A percentile compares a stretch with the other conserved stretches of the same genome.
Conservation (phyloP, 2,888 invertebrate species). For the Netelia fuscicornis region DNA sequence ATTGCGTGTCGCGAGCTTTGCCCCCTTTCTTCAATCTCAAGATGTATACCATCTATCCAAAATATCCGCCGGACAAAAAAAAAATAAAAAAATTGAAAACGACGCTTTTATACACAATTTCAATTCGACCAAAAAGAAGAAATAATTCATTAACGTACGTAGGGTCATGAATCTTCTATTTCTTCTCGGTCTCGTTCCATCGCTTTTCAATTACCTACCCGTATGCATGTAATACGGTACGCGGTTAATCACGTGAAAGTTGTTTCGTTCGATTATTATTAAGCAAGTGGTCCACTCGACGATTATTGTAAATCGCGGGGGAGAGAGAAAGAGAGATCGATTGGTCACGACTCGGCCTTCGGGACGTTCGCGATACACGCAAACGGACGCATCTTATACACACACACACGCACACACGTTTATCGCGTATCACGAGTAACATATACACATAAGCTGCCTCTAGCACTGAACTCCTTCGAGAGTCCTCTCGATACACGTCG, state of each 20-base stretch:
- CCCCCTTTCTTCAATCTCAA: constrained; percentile 35
- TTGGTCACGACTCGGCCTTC: constrained; percentile 71
- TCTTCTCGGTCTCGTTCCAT: constrained; percentile 33
- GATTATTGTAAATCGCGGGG: constrained; percentile 71
- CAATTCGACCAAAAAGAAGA: background rate
- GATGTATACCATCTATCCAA: background rate
- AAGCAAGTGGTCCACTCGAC: constrained; percentile 67
- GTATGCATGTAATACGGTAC: constrained; percentile 4
- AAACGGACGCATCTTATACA: constrained; percentile 9
- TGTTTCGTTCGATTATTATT: constrained; percentile 66
- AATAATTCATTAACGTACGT: background rate
- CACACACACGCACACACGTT: background rate
- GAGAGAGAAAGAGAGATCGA: constrained; percentile 69
- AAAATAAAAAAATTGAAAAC: too few species aligned
- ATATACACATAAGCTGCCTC: constrained; percentile 25
- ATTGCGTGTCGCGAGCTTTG: constrained; percentile 10
- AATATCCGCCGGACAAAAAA: background rate
- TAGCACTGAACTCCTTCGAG: constrained; percentile 17
- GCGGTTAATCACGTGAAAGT: constrained; percentile 65
- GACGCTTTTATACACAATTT: background rate
- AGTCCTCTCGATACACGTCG: constrained; percentile 51
- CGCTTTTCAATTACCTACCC: constrained; percentile 60
- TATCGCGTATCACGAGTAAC: constrained; percentile 3
- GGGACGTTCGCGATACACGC: constrained; percentile 59
- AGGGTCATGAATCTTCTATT: constrained; percentile 37